These are phyloP conservation scores for Biston stratarius DNA, from an alignment of 2,888 invertebrate species.

Conservation along the genomic window DNA sequence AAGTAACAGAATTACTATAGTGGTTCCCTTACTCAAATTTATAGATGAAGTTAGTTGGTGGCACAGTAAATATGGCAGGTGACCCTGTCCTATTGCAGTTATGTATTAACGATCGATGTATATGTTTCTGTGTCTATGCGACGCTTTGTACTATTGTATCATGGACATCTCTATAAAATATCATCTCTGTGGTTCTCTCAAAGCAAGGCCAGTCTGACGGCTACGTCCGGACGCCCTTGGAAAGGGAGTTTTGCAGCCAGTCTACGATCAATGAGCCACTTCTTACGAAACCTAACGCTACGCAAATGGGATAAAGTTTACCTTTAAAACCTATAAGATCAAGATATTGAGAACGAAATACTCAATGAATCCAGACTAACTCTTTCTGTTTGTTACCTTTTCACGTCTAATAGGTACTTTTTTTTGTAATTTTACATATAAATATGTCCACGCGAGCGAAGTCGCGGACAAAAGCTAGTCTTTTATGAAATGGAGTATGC, in stretches of 20 bases:
- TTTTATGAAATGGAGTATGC: no score
- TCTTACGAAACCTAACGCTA: neutral
- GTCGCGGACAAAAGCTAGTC: no score
- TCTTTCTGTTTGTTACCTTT: no score
- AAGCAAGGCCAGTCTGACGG: conserved; percentile 14
- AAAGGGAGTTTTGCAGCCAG: conserved; percentile 65
- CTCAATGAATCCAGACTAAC: no score
- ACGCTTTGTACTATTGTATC: neutral
- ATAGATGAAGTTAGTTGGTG: neutral
- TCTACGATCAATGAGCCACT: conserved; percentile 12
- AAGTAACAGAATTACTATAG: neutral
- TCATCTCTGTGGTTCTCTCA: no score
- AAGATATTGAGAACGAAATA: no score
- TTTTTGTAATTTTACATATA: no score
- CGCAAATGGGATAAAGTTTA: neutral
- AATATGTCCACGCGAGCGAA: no score
- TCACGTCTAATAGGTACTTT: no score
- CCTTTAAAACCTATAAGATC: neutral
- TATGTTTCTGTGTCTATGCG: conserved; percentile 11
- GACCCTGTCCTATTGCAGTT: conserved; percentile 54
- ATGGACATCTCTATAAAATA: no score
- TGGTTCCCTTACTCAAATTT: neutral
- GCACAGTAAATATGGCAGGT: conserved; percentile 13
- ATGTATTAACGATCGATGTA: conserved; percentile 21
- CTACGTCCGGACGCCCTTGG: conserved; percentile 62